These are phyloP conservation scores for Napeogenes inachia DNA, from an alignment of 2,888 invertebrate species.

Conservation along the genomic window DNA sequence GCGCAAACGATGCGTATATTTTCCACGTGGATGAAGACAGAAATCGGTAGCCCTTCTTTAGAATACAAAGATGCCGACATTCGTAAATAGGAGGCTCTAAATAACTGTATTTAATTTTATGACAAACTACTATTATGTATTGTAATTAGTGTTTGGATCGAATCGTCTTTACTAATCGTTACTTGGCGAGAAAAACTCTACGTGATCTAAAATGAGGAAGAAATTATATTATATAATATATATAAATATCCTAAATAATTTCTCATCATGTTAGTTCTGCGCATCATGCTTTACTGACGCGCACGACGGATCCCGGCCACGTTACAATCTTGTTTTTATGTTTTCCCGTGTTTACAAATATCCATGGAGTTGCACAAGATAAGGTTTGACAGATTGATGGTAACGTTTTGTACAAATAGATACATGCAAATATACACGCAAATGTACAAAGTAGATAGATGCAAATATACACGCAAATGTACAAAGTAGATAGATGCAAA, in stretches of 20 bases:
- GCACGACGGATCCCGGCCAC: constrained; percentile 38
- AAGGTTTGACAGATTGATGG: constrained; percentile 3
- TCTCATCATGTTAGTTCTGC: constrained; percentile 22
- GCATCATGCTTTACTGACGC: constrained; percentile 17
- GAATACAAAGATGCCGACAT: constrained; percentile 54
- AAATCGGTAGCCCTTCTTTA: constrained; percentile 53
- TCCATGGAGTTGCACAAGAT: constrained; percentile 2
- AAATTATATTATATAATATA: too few relatives aligned
- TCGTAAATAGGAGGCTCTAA: constrained; percentile 16
- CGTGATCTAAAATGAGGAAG: too few relatives aligned
- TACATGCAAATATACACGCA: too few relatives aligned
- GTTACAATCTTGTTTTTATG: constrained; percentile 58
- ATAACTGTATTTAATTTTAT: constrained; percentile 23
- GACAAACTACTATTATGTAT: neutral
- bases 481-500: too few relatives aligned
- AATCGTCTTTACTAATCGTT: too few relatives aligned
- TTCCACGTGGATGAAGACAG: constrained; percentile 54
- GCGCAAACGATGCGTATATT: constrained; percentile 55
- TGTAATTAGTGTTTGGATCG: neutral
- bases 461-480: too few relatives aligned
- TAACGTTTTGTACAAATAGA: neutral
- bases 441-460: too few relatives aligned
- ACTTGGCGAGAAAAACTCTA: too few relatives aligned
- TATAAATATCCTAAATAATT: constrained; percentile 10
- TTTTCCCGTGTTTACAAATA: constrained; percentile 32